Base-by-base conservation (phyloP, 2,888 invertebrate species). In the Agonopterix arenella region DNA sequence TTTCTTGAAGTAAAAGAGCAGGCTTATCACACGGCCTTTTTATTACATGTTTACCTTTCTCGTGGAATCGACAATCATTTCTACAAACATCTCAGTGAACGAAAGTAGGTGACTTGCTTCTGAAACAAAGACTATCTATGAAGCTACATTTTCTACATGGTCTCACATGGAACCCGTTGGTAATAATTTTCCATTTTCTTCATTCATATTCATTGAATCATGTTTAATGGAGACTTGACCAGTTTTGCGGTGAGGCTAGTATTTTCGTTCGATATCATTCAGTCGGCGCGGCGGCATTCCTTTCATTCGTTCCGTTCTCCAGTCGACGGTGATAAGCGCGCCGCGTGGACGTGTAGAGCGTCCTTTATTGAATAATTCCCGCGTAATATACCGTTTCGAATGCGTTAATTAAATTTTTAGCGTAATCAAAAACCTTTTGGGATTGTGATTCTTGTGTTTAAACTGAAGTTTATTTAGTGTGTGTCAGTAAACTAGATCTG, bases 241-340 rank as follows among this genome's bases (percentile, higher is more conserved):
- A 49, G 53, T 53, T 48, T 45, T 50, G 46, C 52, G 48, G 53
- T 48, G 36, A 52, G 53, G 51, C 36, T 42, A 37, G n/a, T 13
- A 11, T 16, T 11, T 43, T 57, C 53, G 52, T 49, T 62, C 60
- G 57, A 51, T 54, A 55, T 54, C 57, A 52, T 58, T 59, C 57
- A 52, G 52, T 55, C 57, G 49, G 48, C 49, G 45, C 62, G 54
- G 60, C 62, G 55, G 60, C 66, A 68, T 69, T 64, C 66, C 72
- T 62, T 52, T 73, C 71, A 61, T 68, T 70, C 75, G 67, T 71
- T 61, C 60, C 62, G 59, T 56, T 64, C 70, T 46, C 64, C 71
- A 85, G 86, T 86, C 79, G 76, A 70, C 71, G 64, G 66, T 80
- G 84, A 84, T 84, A 84, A 81, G 77, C 73, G 76, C 54, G 58